These are phyloP conservation scores for Megalops cyprinoides DNA, from an alignment of 2,797 vertebrate genomes.

Conservation along the genomic window DNA sequence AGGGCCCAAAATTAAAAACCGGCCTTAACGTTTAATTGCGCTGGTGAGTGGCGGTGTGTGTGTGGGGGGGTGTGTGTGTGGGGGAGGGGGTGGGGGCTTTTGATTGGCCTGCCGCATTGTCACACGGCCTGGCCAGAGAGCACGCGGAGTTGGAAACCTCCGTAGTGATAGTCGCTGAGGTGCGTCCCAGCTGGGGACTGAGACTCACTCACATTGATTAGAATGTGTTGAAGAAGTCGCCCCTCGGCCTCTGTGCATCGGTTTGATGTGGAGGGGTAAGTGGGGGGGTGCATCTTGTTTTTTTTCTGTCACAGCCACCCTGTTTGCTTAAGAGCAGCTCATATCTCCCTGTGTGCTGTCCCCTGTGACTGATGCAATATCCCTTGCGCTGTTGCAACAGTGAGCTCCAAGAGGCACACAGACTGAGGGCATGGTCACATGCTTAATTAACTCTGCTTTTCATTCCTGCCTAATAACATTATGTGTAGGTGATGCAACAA, in stretches of 20 bases:
- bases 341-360: slow-evolving; percentile 75
- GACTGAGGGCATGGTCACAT: slow-evolving; percentile 15
- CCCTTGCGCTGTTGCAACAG: slow-evolving; percentile 71
- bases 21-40: slow-evolving; percentile 43
- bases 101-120: too few relatives aligned
- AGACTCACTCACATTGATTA: neutral
- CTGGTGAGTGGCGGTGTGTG: too few relatives aligned
- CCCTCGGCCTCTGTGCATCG: neutral
- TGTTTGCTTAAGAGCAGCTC: slow-evolving; percentile 76
- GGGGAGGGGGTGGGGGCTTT: too few relatives aligned
- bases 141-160: neutral
- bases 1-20: slow-evolving; percentile 52
- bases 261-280: slow-evolving; percentile 7
- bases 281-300: neutral
- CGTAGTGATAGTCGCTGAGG: neutral
- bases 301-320: slow-evolving; percentile 59
- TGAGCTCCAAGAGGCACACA: slow-evolving; percentile 56
- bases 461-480: slow-evolving; percentile 14
- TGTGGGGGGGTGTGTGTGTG: too few relatives aligned
- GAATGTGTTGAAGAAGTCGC: neutral
- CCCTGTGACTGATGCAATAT: slow-evolving; percentile 81
- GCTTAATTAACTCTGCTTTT: slow-evolving; percentile 18
- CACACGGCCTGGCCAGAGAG: slow-evolving; percentile 40
- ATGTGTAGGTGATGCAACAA: slow-evolving; percentile 20
- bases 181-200: neutral